Conservation (phyloP, 2,888 invertebrate species). For the Alloscopus bannaensis region DNA sequence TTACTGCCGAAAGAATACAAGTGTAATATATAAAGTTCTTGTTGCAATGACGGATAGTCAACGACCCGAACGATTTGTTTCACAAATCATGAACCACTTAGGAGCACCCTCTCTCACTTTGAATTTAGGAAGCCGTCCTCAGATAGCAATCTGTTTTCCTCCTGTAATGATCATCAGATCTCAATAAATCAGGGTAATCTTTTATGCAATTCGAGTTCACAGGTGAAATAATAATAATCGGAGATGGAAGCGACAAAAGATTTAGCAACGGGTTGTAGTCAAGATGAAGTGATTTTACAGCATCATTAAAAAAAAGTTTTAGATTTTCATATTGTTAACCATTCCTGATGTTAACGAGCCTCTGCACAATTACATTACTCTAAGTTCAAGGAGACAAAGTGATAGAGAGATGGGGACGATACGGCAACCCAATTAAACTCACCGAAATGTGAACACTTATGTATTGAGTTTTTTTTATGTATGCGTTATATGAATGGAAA, state of each 20-base stretch:
- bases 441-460: too few species aligned
- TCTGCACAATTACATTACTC: background rate
- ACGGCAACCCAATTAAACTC: slow-evolving; percentile 3
- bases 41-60: slow-evolving; percentile 26
- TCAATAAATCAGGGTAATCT: slow-evolving; percentile 49
- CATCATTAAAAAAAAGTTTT: slow-evolving; percentile 16
- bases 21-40: too few species aligned
- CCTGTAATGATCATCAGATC: slow-evolving; percentile 44
- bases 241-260: slow-evolving; percentile 13
- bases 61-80: slow-evolving; percentile 42
- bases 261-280: background rate
- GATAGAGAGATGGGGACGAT: background rate
- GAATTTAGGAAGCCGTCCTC: slow-evolving; percentile 18
- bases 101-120: slow-evolving; percentile 26
- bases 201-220: slow-evolving; percentile 5
- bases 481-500: background rate
- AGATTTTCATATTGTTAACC: slow-evolving; percentile 5
- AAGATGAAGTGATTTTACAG: slow-evolving; percentile 24
- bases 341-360: background rate
- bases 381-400: slow-evolving; percentile 18
- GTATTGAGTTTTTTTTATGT: background rate
- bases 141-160: slow-evolving; percentile 29
- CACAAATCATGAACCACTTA: slow-evolving; percentile 22
- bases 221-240: slow-evolving; percentile 1
- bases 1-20: too few species aligned